Evolutionary conservation across 2,797 vertebrate genomes (phyloP).

Genomic region (Coregonus sp.): DNA sequence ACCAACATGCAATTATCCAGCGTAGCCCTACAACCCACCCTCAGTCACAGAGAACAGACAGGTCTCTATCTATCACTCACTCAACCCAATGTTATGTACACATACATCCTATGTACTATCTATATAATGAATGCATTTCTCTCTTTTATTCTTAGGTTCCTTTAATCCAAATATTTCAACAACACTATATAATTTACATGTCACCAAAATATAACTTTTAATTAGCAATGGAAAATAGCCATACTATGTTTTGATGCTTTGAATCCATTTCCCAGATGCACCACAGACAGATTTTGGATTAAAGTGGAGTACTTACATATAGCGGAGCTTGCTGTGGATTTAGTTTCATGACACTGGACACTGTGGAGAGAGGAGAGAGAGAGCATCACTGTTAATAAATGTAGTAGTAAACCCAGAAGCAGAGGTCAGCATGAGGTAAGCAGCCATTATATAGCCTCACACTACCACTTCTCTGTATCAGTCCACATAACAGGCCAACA

Average conservation of each 20-base stretch:
- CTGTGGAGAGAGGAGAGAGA: constrained; percentile 58
- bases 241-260: not conserved
- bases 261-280: not conserved
- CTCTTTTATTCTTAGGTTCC: not conserved
- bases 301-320: constrained; percentile 83
- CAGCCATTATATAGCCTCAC: not conserved
- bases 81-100: not conserved
- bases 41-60: constrained; percentile 8
- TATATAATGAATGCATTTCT: not conserved
- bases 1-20: constrained; percentile 27
- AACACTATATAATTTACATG: not conserved
- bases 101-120: not conserved
- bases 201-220: not conserved
- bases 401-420: not conserved
- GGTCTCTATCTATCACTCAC: constrained; percentile 3
- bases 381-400: constrained; percentile 11
- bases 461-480: not conserved
- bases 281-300: not conserved
- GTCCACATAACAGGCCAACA: not conserved
- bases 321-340: constrained; percentile 90
- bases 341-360: constrained; percentile 90
- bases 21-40: not conserved
- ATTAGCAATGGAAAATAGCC: not conserved
- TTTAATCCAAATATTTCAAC: not conserved
- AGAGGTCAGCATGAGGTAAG: not conserved